These are phyloP conservation scores for Siniperca obscura DNA, from an alignment of 2,797 vertebrate species.

Conservation along the genomic window DNA sequence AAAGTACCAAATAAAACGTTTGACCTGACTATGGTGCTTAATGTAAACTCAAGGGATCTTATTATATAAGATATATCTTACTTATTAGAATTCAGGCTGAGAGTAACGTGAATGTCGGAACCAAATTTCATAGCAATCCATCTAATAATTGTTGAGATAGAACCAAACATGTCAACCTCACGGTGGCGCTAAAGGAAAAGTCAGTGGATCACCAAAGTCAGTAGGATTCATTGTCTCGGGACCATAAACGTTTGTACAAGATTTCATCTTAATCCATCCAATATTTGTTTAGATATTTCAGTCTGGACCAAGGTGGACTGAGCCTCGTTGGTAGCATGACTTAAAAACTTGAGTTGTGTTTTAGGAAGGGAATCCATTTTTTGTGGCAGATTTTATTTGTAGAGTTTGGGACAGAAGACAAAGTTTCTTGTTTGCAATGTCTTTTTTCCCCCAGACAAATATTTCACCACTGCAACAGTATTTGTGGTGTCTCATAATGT, in stretches of 20 bases:
- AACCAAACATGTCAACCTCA: conserved; percentile 11
- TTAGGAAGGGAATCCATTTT: neutral
- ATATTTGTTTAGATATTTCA: neutral
- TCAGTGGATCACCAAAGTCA: neutral
- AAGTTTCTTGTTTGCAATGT: neutral
- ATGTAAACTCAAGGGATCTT: neutral
- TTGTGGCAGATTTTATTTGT: neutral
- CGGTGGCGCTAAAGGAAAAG: neutral
- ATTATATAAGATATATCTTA: neutral
- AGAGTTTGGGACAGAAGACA: fast-evolving
- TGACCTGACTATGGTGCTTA: conserved; percentile 17
- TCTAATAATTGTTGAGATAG: neutral
- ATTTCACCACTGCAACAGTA: neutral
- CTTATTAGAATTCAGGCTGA: neutral
- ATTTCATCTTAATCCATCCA: neutral
- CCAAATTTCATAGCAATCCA: neutral
- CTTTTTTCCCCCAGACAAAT: neutral
- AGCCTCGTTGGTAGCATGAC: neutral
- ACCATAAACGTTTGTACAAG: neutral
- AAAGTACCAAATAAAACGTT: neutral
- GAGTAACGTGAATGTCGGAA: neutral
- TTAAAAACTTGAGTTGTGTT: neutral
- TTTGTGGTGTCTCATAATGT: neutral
- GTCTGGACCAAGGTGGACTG: too few species aligned
- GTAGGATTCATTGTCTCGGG: neutral